Evolutionary conservation across 2,888 invertebrate species (phyloP).

Genomic region (Conchocele bisecta): DNA sequence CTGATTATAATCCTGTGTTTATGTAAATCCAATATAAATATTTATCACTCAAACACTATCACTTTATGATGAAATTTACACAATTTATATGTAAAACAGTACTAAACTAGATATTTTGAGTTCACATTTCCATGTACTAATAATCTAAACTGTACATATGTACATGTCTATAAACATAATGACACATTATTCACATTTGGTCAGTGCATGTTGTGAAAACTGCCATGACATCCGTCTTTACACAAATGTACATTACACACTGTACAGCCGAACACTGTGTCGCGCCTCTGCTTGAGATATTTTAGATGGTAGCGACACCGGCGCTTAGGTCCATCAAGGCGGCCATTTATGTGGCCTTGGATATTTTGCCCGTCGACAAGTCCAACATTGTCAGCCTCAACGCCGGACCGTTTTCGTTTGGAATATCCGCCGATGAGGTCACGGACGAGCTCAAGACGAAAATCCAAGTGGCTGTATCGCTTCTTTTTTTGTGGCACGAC

Average conservation of each 20-base stretch:
- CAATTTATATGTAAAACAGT: too few species aligned
- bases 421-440: constrained; percentile 29
- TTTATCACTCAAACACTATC: too few species aligned
- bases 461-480: constrained; percentile 28
- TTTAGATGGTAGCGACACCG: constrained; percentile 1
- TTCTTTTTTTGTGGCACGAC: constrained; percentile 7
- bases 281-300: neutral
- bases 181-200: too few species aligned
- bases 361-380: constrained; percentile 7
- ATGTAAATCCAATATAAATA: too few species aligned
- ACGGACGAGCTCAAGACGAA: constrained; percentile 5
- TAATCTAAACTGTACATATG: too few species aligned
- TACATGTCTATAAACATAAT: too few species aligned
- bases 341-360: neutral
- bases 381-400: too few species aligned
- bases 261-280: constrained; percentile 21
- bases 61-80: too few species aligned
- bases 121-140: too few species aligned
- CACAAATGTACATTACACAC: constrained; percentile 30
- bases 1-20: too few species aligned
- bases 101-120: too few species aligned
- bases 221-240: constrained; percentile 23
- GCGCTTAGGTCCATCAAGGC: constrained; percentile 1
- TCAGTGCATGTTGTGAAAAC: constrained; percentile 9
- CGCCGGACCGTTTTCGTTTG: constrained; percentile 20